phyloP scores from a whole-genome alignment of 2,113 vertebrate genomes.

The Pipa parva region DNA sequence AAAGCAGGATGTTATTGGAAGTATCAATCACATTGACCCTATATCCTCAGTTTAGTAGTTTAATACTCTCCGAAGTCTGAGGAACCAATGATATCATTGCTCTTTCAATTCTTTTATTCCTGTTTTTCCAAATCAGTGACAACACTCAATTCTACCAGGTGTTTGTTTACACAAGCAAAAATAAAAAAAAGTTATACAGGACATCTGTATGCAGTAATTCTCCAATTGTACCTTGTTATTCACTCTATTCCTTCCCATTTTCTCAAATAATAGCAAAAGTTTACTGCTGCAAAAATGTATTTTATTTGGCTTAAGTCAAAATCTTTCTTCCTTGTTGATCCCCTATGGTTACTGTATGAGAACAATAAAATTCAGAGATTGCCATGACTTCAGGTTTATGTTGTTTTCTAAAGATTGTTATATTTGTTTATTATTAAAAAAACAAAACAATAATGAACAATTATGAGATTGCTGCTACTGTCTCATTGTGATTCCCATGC shows the following conservation, averaged over 20 bases:
- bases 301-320: slow-evolving; percentile 7
- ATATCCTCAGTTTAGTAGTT: slow-evolving; percentile 1
- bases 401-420: slow-evolving; percentile 22
- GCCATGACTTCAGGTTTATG: slow-evolving; percentile 15
- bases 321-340: slow-evolving; percentile 15
- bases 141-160: slow-evolving; percentile 28
- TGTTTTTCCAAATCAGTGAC: slow-evolving; percentile 21
- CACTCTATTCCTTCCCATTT: slow-evolving; percentile 10
- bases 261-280: slow-evolving; percentile 24
- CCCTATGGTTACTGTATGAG: slow-evolving; percentile 10
- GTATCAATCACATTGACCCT: slow-evolving; percentile 3
- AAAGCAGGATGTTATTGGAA: not conserved
- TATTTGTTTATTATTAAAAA: slow-evolving; percentile 10
- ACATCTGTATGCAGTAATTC: too few species aligned
- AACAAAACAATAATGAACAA: slow-evolving; percentile 16
- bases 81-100: slow-evolving; percentile 2
- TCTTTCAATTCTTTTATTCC: slow-evolving; percentile 17
- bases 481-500: not conserved
- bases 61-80: slow-evolving; percentile 14
- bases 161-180: slow-evolving; percentile 22
- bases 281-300: slow-evolving; percentile 20
- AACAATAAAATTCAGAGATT: slow-evolving; percentile 24
- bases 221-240: not conserved
- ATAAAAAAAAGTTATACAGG: slow-evolving; percentile 28
- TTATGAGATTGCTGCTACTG: not conserved